Base-by-base conservation (phyloP, 2,797 vertebrate genomes). In the Cetoscarus ocellatus region DNA sequence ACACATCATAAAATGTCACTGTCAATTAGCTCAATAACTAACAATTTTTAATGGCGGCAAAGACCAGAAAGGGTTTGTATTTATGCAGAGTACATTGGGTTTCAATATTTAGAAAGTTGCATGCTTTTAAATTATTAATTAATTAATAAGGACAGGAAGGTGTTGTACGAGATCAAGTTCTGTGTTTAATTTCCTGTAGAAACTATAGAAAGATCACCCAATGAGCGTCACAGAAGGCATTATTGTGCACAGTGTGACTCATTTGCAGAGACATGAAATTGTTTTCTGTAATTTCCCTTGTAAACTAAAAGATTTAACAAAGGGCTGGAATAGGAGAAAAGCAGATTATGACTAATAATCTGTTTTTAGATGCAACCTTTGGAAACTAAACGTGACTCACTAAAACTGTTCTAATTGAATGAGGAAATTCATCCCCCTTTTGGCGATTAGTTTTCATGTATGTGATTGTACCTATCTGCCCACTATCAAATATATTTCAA, bases 401-500 rank as follows among this genome's bases (percentile, higher is more conserved):
- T 27, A 39, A 60, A 66, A 50, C 10, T 38, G 7, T 10, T 42
- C 43, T 60, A 40, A 67, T 56, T 70, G 17, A 35, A 10, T 17
- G 61, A 70, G 3, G 45, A 62, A 36, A 19, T 63, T 18, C 13
- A 17, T n/a, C 49, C 15, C 7, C 45, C 15, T 73, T 10, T 45
- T 14, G n/a, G 35, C 8, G 53, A 49, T 49, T 67, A 17, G 40
- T 55, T 61, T 61, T 53, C 57, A 56, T 5, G 39, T 60, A n/a
- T 39, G 43, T 40, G 58, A 56, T 7, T 18, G n/a, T 70, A 13
- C 44, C n/a, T 70, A 0, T 12, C 0, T 13, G 12, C 15, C 10
- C 47, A 17, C 18, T 38, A 42, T 42, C 61, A 67, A 67, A 83
- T 38, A 70, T 36, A 40, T 63, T 57, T 56, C 44, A 62, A 45